Evolutionary conservation across 2,888 invertebrate species (phyloP), one percentile per base, ranked within the genome.

Genomic region (Leucoptera coffeella): DNA sequence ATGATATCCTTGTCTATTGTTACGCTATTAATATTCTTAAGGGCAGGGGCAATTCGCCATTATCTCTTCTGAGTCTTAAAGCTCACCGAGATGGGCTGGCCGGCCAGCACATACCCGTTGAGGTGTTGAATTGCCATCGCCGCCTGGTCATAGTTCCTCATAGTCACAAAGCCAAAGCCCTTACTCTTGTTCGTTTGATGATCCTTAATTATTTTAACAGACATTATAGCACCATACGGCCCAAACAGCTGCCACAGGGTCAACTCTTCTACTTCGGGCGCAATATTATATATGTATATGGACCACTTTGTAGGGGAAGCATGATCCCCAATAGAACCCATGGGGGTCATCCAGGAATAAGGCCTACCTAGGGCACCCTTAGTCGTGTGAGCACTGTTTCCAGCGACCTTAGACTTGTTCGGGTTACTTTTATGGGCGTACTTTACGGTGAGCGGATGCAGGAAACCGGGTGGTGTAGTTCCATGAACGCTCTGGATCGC

Each of bases 371-470:
- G 46, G 21, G 65, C 46, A 37, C 57, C 41, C 50, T 60, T 64
- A 45, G 62, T 64, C 46, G 9, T 7, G 17, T 65, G 62, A 40
- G 65, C 67, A 53, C 61, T 64, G 47, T 58, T 62, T 17, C 11
- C 20, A 26, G 23, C 23, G 28, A 24, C 28, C 57, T 64, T 65
- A 57, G 61, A 50, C 50, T 64, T 69, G 48, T 64, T 43, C 47
- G 69, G 69, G 45, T 71, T 71, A 57, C 71, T 65, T 55, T 73
- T 72, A 60, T 73, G 72, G 45, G 73, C 73, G 49, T 67, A 73
- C 65, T 72, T 73, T 58, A 73, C 73, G 49, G 71, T 72, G 51
- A 73, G 50, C 30, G 72, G 72, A 44, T 71, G 69, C 52, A 71
- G 39, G 56, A 72, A 72, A 38, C 71, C 71, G 33, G 71, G 67